Evolutionary conservation across 2,113 vertebrate species (phyloP).

Genomic region (Helogale parvula): DNA sequence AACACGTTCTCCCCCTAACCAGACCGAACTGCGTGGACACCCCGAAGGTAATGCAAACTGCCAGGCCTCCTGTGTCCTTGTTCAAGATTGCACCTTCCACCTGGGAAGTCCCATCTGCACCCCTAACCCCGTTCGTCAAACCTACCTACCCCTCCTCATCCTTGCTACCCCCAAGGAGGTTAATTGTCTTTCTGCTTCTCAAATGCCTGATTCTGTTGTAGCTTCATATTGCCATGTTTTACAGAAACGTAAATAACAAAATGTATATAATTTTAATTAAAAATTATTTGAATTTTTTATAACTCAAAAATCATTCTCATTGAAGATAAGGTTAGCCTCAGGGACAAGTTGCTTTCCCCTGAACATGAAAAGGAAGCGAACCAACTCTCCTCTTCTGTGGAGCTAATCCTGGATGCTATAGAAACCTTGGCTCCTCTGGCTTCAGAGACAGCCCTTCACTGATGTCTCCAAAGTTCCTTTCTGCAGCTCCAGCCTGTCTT

Average conservation of each 20-base stretch:
- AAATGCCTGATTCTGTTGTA: not conserved
- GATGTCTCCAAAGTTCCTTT: not conserved
- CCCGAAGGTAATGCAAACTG: not conserved
- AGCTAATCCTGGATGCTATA: not conserved
- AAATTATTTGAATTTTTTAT: not conserved
- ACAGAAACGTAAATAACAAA: not conserved
- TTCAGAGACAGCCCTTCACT: not conserved
- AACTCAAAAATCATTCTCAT: not conserved
- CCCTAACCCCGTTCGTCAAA: not conserved
- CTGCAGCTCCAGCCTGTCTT: not conserved
- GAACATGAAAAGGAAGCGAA: not conserved
- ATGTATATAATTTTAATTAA: not conserved
- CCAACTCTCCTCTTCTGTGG: not conserved
- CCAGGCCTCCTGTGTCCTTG: not conserved
- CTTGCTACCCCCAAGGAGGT: not conserved
- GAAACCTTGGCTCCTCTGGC: not conserved
- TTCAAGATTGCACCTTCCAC: not conserved
- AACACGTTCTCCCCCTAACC: not conserved
- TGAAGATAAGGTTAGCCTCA: not conserved
- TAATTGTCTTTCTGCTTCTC: not conserved
- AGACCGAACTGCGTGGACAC: not conserved
- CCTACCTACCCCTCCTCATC: not conserved
- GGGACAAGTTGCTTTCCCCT: not conserved
- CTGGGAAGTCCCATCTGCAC: not conserved
- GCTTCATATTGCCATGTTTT: not conserved